Base-by-base conservation (phyloP, 2,797 vertebrate genomes). In the Leucoraja ocellata region DNA sequence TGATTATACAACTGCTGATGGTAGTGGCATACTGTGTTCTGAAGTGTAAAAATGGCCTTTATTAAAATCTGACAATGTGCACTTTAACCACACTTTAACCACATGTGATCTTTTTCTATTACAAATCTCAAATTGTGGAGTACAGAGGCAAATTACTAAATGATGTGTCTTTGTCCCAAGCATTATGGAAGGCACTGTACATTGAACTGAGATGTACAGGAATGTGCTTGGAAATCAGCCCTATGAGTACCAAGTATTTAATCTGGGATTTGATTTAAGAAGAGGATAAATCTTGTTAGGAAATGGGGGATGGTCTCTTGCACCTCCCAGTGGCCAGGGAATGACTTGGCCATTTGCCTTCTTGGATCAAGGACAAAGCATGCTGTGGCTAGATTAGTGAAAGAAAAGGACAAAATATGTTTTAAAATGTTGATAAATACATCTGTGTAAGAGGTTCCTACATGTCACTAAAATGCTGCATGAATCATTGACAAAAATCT, bases 401-500 rank as follows among this genome's bases (percentile, higher is more conserved):
- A 36, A n/a, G 25, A 46, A 25, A 54, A 46, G 71, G 71, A 54
- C 9, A 76, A 76, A 92, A 54, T 92, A 73, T 23, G 21, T 28
- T 9, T 86, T 86, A 3, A 63, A 86, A 63, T 5, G 6, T 28
- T 86, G 61, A 86, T 63, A 65, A n/a, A 61, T 86, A 63, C 28
- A 84, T n/a, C 63, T 21, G 5, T 76, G 23, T 71, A n/a, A 74
- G 39, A 54, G 68, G 58, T 54, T 92, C 23, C 10, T 74, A 2
- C 36, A 76, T 23, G 23, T 39, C 36, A 86, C 83, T 16, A 32
- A 65, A 76, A 76, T 46, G 68, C 4, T 46, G 65, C 0, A 10
- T 91, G 63, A 91, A 46, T 54, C 23, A 92, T 25, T 58, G 90
- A 54, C 90, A 91, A 74, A 91, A 92, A 6, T 54, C 71, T 36